These are phyloP conservation scores for Spea multiplicata DNA, from an alignment of 2,113 vertebrate species.

Conservation along the genomic window DNA sequence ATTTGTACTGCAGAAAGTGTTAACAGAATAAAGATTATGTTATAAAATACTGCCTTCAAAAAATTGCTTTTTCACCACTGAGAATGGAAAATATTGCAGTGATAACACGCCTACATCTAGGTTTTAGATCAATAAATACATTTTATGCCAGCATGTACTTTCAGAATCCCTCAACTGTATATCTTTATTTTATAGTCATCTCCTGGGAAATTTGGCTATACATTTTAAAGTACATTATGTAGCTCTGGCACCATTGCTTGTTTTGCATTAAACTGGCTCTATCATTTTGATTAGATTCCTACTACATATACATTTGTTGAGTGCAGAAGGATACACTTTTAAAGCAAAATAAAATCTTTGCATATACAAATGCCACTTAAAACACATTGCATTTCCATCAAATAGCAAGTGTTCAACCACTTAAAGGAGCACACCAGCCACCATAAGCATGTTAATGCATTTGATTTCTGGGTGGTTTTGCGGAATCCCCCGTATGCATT, in stretches of 20 bases:
- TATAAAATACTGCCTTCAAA: not conserved
- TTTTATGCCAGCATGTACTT: conserved; percentile 26
- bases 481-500: too few relatives aligned
- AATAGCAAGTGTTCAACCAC: too few relatives aligned
- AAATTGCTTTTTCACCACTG: conserved; percentile 15
- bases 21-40: not conserved
- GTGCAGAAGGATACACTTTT: not conserved
- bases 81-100: conserved; percentile 22
- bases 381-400: too few relatives aligned
- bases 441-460: too few relatives aligned
- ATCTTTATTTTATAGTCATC: conserved; percentile 27
- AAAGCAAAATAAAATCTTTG: too few relatives aligned
- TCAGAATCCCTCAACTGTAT: conserved; percentile 23
- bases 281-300: not conserved
- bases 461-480: too few relatives aligned
- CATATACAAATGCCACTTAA: too few relatives aligned
- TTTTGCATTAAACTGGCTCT: conserved; percentile 4
- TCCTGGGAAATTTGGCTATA: not conserved
- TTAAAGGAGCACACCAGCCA: too few relatives aligned
- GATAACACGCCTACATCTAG: conserved; percentile 11
- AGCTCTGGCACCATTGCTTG: not conserved
- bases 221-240: conserved; percentile 10
- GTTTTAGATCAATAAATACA: conserved; percentile 34
- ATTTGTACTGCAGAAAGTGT: not conserved
- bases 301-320: not conserved